Conservation (phyloP, 2,888 invertebrate genomes). For the Chesias legatella region DNA sequence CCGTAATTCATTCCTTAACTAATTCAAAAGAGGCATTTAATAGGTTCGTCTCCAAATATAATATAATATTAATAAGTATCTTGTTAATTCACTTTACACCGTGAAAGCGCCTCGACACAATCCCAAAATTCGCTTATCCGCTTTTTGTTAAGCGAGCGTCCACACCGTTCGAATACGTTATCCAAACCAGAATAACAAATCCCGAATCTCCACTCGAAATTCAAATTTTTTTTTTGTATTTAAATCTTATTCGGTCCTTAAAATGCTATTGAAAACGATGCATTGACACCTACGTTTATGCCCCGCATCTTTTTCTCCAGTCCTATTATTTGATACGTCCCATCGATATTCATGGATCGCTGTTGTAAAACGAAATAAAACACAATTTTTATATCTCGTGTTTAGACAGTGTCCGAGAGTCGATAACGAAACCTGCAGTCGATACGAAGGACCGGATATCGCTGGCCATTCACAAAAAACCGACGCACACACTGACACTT, state of each 20-base stretch:
- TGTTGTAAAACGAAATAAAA: constrained; percentile 75
- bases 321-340: constrained; percentile 62
- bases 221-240: constrained; percentile 60
- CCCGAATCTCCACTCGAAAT: constrained; percentile 52
- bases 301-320: constrained; percentile 45
- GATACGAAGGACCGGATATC: constrained; percentile 75
- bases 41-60: background rate
- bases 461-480: constrained; percentile 77
- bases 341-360: constrained; percentile 68
- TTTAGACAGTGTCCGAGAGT: constrained; percentile 75
- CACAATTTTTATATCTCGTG: constrained; percentile 76
- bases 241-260: constrained; percentile 60
- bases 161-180: constrained; percentile 60
- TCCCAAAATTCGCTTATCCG: constrained; percentile 61
- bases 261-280: constrained; percentile 55
- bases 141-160: constrained; percentile 56
- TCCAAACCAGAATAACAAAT: constrained; percentile 62
- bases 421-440: constrained; percentile 77
- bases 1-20: no score
- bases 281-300: constrained; percentile 72
- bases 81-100: constrained; percentile 63
- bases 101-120: constrained; percentile 60
- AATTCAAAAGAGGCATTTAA: no score
- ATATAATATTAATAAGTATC: constrained; percentile 27
- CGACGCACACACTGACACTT: constrained; percentile 46